Evolutionary conservation across 1,140 invertebrate species (phyloP).

Genomic region (Brachystomella parvula): DNA sequence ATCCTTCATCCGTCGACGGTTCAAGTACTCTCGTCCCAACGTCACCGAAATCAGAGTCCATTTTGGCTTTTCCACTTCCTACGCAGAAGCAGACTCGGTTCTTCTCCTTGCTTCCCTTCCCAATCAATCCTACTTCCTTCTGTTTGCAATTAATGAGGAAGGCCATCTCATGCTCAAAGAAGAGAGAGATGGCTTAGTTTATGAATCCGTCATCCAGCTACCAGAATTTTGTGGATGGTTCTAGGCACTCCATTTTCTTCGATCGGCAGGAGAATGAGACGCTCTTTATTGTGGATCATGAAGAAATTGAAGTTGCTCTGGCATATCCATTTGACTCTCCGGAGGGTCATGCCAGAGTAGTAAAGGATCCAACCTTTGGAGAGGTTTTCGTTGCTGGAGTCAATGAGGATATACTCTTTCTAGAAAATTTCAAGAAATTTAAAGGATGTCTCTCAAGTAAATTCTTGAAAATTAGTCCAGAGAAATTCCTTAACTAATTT

Average conservation of each 20-base stretch:
- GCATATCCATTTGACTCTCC: slow-evolving; percentile 34
- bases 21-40: slow-evolving; percentile 51
- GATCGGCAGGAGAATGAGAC: slow-evolving; percentile 61
- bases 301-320: slow-evolving; percentile 54
- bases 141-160: slow-evolving; percentile 68
- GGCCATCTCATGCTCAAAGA: slow-evolving; percentile 76
- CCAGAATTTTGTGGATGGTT: slow-evolving; percentile 70
- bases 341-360: not conserved
- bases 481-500: slow-evolving; percentile 17
- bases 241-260: slow-evolving; percentile 77
- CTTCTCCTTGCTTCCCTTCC: slow-evolving; percentile 41
- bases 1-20: slow-evolving; percentile 67
- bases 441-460: slow-evolving; percentile 82
- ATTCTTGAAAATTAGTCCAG: slow-evolving; percentile 39
- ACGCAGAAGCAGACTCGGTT: slow-evolving; percentile 28
- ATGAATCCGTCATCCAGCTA: slow-evolving; percentile 63
- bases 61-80: slow-evolving; percentile 50
- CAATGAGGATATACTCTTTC: slow-evolving; percentile 67
- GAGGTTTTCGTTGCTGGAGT: slow-evolving; percentile 78
- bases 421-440: slow-evolving; percentile 68
- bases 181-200: slow-evolving; percentile 58
- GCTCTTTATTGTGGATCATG: slow-evolving; percentile 59
- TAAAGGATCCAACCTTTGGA: slow-evolving; percentile 23
- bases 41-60: slow-evolving; percentile 64
- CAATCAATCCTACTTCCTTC: slow-evolving; percentile 70